A percentile compares a stretch with the other conserved stretches of the same genome.
These are phyloP conservation scores for Lampropteryx suffumata DNA, from an alignment of 2,888 invertebrate species.

Conservation along the genomic window DNA sequence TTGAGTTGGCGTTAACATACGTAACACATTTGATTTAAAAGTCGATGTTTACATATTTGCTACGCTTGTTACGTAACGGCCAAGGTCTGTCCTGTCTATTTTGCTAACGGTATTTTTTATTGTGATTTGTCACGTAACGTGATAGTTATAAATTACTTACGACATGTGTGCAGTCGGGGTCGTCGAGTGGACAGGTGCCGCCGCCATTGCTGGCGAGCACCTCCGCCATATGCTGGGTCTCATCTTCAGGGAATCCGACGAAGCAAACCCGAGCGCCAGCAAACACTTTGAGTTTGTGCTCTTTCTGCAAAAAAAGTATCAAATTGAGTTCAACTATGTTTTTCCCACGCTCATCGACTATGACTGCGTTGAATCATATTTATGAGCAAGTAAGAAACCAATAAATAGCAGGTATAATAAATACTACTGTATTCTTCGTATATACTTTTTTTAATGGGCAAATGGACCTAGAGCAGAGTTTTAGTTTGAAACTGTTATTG, in stretches of 20 bases:
- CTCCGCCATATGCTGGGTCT: constrained; percentile 95
- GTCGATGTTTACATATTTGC: constrained; percentile 28
- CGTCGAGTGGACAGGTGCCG: constrained; percentile 88
- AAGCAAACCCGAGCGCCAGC: constrained; percentile 94
- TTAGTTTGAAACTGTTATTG: no score
- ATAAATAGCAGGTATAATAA: no score
- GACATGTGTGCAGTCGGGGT: constrained; percentile 94
- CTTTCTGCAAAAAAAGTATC: constrained; percentile 72
- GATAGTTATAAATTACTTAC: constrained; percentile 85
- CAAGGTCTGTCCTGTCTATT: constrained; percentile 30
- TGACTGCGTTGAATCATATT: no score
- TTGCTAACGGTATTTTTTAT: constrained; percentile 16
- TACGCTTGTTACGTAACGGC: constrained; percentile 28
- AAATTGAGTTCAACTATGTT: no score
- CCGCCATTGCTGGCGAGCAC: constrained; percentile 94
- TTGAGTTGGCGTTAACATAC: constrained; percentile 25
- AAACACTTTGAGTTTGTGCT: constrained; percentile 93
- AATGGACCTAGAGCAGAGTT: no score
- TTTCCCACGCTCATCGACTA: no score
- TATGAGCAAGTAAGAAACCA: no score
- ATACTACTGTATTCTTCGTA: no score
- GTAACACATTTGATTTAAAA: constrained; percentile 29
- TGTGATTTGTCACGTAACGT: constrained; percentile 12
- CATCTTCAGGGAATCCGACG: constrained; percentile 94
- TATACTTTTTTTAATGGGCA: no score